Evolutionary conservation across 2,113 vertebrate genomes (phyloP).

Genomic region (Dipodomys spectabilis): DNA sequence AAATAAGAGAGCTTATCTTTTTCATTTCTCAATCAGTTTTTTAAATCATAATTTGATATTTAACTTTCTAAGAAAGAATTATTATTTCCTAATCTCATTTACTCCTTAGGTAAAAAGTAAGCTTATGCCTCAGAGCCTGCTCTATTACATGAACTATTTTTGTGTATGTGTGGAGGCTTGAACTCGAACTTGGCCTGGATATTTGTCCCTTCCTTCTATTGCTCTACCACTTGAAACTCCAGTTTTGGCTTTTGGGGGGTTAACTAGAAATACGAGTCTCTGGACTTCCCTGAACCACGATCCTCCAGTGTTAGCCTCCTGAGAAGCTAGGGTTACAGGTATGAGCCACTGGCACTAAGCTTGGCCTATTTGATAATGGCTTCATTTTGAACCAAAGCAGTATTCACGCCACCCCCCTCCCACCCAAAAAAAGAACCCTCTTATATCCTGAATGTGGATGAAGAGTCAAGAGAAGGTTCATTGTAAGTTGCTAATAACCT

Average conservation of each 20-base stretch:
- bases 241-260: no score
- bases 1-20: conserved; percentile 15
- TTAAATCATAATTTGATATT: neutral
- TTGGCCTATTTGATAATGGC: neutral
- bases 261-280: no score
- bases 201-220: no score
- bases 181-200: no score
- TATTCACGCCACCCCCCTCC: neutral
- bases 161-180: neutral
- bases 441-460: neutral
- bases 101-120: neutral
- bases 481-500: neutral
- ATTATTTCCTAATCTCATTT: neutral
- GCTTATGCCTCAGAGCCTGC: neutral
- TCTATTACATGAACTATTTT: neutral
- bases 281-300: no score
- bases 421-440: neutral
- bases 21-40: neutral
- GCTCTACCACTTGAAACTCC: no score
- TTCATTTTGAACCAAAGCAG: conserved; percentile 7
- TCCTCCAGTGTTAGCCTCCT: no score
- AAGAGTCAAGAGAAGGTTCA: neutral
- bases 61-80: conserved; percentile 10
- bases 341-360: no score
- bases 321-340: no score